Conservation (phyloP, 1,140 invertebrate species). For the Araneus ventricosus region DNA sequence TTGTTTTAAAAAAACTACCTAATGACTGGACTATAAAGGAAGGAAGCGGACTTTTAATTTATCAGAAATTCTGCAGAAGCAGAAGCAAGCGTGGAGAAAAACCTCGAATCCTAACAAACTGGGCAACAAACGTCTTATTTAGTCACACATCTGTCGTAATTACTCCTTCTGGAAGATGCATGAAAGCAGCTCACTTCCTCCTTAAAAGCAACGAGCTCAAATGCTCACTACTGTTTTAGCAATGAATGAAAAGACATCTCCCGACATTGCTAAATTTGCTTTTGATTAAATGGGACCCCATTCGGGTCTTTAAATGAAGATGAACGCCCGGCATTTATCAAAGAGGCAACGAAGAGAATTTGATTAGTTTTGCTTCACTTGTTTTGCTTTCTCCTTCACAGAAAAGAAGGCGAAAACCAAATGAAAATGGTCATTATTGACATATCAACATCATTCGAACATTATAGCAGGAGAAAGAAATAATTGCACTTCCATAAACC, state of each 20-base stretch:
- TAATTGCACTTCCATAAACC: too few species aligned
- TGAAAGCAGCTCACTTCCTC: neutral
- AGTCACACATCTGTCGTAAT: neutral
- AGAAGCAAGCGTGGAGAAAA: neutral
- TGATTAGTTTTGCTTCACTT: neutral
- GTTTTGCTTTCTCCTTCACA: neutral
- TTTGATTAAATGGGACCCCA: neutral
- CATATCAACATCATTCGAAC: too few species aligned
- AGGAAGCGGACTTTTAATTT: too few species aligned
- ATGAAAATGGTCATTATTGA: neutral
- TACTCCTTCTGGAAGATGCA: neutral
- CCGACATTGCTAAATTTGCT: neutral
- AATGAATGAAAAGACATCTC: neutral
- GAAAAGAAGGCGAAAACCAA: neutral
- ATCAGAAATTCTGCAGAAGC: neutral
- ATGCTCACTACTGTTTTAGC: neutral
- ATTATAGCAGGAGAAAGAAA: too few species aligned
- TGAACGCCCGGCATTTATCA: neutral
- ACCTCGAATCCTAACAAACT: neutral
- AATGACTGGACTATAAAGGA: too few species aligned
- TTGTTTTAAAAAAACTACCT: too few species aligned
- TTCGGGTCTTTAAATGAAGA: neutral
- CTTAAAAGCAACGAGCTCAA: neutral
- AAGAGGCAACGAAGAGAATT: neutral
- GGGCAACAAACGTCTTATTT: neutral